A percentile compares a stretch with the other conserved stretches of the same genome.
These are phyloP conservation scores for Cerceris rybyensis DNA, from an alignment of 2,888 invertebrate genomes.

Conservation along the genomic window DNA sequence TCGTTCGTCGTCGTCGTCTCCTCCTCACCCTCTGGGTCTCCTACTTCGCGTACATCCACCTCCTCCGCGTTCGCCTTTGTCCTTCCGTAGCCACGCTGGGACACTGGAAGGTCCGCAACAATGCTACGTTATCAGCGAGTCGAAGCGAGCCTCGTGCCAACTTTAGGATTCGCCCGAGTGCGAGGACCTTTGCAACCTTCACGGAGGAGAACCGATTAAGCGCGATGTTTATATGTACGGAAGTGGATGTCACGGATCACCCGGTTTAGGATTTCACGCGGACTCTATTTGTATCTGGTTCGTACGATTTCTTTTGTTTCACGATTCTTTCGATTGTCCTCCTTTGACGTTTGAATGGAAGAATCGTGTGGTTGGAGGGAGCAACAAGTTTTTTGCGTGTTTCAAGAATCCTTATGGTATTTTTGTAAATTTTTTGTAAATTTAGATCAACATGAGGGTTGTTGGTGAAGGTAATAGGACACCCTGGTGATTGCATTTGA, in stretches of 20 bases:
- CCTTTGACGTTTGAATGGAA: too few relatives aligned
- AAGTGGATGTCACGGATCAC: not conserved
- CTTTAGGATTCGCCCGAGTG: constrained; percentile 46
- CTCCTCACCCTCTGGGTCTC: constrained; percentile 34
- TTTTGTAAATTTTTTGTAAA: too few relatives aligned
- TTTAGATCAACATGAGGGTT: too few relatives aligned
- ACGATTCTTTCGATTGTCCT: too few relatives aligned
- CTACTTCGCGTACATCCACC: constrained; percentile 48
- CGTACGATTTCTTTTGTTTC: not conserved
- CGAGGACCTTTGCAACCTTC: constrained; percentile 24
- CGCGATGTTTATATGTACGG: not conserved
- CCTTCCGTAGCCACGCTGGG: constrained; percentile 38
- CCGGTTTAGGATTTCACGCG: not conserved
- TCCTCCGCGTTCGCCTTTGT: constrained; percentile 56
- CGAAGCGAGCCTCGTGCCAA: constrained; percentile 51
- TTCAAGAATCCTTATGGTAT: too few relatives aligned
- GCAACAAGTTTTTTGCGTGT: too few relatives aligned
- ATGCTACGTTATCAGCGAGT: constrained; percentile 71
- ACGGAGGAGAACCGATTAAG: not conserved
- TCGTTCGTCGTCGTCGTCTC: constrained; percentile 59
- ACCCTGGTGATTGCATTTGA: not conserved
- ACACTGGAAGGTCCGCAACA: constrained; percentile 66
- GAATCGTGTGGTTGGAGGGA: too few relatives aligned
- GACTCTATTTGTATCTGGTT: not conserved
- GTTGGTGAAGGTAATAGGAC: not conserved